Percentiles rank a stretch among this genome's conserved stretches.
Conservation (phyloP, 2,113 vertebrate genomes). For the Strix uralensis region DNA sequence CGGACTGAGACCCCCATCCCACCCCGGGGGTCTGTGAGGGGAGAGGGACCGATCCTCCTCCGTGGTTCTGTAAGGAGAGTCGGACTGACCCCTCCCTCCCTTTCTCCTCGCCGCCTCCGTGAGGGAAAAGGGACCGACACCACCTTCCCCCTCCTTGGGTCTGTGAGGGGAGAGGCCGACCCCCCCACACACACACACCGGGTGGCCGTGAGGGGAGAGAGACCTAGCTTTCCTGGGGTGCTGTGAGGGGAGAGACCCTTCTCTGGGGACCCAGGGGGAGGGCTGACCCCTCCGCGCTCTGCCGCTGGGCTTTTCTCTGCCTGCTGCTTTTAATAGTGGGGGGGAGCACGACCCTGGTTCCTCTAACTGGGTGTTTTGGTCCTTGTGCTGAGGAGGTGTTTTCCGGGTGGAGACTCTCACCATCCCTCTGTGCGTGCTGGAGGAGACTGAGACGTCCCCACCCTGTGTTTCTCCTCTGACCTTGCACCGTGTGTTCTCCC, state of each 20-base stretch:
- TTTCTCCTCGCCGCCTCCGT: too few species aligned
- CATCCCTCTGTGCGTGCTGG: neutral
- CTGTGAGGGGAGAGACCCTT: neutral
- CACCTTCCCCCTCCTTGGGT: too few species aligned
- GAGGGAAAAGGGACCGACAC: too few species aligned
- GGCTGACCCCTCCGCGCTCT: neutral
- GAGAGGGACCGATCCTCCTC: too few species aligned
- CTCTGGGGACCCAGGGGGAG: neutral
- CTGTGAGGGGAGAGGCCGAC: neutral
- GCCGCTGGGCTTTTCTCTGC: neutral
- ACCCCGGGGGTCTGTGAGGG: neutral
- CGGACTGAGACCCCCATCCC: neutral
- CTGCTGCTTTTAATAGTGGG: neutral
- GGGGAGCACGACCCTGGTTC: neutral
- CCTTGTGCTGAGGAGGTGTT: neutral
- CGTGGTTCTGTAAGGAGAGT: neutral
- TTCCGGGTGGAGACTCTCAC: neutral
- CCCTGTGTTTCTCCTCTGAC: neutral
- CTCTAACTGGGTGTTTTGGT: neutral
- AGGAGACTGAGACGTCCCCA: neutral
- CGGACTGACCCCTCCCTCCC: too few species aligned
- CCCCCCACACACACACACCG: accelerated
- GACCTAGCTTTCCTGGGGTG: neutral
- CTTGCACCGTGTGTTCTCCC: neutral
- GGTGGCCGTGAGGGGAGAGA: neutral